A percentile compares a stretch with the other conserved stretches of the same genome.
These are phyloP conservation scores for Drosophila picticornis DNA, from an alignment of 2,888 invertebrate species.

Conservation along the genomic window DNA sequence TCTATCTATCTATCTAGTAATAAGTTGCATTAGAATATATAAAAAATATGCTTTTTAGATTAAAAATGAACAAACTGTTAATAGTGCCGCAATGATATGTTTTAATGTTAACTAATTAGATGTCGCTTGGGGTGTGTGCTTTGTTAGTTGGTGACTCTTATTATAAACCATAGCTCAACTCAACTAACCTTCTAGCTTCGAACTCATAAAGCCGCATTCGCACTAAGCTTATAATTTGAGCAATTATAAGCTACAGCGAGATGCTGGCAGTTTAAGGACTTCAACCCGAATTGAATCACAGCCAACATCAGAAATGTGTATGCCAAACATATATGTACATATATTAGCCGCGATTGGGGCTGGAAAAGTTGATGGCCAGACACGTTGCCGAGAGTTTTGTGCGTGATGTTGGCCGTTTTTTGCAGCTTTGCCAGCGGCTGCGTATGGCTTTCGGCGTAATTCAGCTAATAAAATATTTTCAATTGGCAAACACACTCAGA, in stretches of 20 bases:
- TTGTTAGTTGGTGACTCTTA: background rate
- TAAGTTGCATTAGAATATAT: background rate
- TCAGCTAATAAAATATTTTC: constrained; percentile 33
- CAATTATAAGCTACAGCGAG: constrained; percentile 3
- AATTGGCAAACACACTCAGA: constrained; percentile 18
- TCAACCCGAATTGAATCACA: background rate
- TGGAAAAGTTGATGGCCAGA: background rate
- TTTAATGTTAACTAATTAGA: background rate
- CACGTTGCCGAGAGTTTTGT: constrained; percentile 13
- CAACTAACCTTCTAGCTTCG: background rate
- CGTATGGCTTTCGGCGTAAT: constrained; percentile 19
- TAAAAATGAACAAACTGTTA: background rate
- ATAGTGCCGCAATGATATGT: background rate
- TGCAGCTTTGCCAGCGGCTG: constrained; percentile 17
- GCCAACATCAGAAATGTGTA: background rate
- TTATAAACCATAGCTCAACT: background rate
- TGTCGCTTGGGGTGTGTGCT: background rate
- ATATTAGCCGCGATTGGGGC: constrained; percentile 8
- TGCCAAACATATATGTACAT: background rate
- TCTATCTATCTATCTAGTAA: background rate
- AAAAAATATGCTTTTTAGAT: background rate
- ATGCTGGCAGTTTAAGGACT: background rate
- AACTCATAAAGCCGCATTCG: background rate
- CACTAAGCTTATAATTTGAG: background rate
- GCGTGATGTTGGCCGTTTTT: constrained; percentile 26